A percentile compares a stretch with the other conserved stretches of the same genome.
Conservation (phyloP, 2,113 vertebrate genomes). For the Laticauda laticaudata region DNA sequence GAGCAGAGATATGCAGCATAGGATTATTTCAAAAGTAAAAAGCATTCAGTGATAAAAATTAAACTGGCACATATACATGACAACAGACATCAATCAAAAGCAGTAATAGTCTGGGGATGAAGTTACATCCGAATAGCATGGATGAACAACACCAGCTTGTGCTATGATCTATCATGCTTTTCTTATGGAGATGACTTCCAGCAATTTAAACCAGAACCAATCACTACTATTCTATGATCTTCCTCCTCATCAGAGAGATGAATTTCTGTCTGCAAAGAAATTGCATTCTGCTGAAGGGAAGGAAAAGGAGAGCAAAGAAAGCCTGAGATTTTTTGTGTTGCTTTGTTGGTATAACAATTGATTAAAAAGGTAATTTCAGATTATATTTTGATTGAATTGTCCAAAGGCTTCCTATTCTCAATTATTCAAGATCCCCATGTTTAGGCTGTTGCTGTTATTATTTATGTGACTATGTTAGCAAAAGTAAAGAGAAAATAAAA, state of each 20-base stretch:
- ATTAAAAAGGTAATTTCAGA: background rate
- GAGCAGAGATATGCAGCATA: background rate
- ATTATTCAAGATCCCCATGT: background rate
- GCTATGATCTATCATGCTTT: background rate
- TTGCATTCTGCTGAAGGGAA: background rate
- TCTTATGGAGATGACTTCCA: slow-evolving; percentile 14
- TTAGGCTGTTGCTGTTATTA: background rate
- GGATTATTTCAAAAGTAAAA: background rate
- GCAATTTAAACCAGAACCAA: background rate
- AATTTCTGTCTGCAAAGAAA: background rate
- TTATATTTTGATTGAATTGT: background rate
- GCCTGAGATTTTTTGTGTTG: background rate
- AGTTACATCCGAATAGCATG: background rate
- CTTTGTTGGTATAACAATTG: background rate
- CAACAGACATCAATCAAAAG: background rate
- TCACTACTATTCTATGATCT: background rate
- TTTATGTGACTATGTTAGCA: background rate
- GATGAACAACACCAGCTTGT: background rate
- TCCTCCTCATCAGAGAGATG: background rate
- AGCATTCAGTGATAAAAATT: background rate
- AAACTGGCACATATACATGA: background rate
- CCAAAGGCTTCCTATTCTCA: background rate
- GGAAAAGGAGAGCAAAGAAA: background rate
- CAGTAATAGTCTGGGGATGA: background rate
- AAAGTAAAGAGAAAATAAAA: background rate